Conservation (phyloP, 64 coral and sea anemone genomes). For the Anthopleura sola region DNA sequence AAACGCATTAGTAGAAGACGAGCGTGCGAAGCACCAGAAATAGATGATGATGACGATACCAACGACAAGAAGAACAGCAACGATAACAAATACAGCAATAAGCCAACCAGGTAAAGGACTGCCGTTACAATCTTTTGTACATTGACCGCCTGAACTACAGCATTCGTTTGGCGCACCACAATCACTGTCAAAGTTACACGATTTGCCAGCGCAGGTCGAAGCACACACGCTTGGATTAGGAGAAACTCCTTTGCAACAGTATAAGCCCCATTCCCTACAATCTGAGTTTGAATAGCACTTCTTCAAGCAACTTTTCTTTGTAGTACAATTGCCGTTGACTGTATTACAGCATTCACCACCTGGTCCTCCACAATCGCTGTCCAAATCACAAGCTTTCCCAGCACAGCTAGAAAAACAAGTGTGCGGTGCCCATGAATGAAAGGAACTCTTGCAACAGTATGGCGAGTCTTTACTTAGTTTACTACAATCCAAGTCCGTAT, state of each 20-base stretch:
- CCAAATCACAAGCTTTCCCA: conserved; percentile 11
- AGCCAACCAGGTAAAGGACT: conserved; percentile 6
- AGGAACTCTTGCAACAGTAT: too few relatives aligned
- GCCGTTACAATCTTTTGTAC: conserved; percentile 6
- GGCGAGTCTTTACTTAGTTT: not conserved
- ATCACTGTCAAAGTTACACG: conserved; percentile 10
- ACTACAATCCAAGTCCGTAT: not conserved
- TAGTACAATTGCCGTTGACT: conserved; percentile 13
- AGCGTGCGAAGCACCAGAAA: conserved; percentile 1
- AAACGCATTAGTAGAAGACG: not conserved
- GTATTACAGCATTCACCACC: conserved; percentile 21
- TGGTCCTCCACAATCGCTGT: conserved; percentile 15
- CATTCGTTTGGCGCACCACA: conserved; percentile 21
- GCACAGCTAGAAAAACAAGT: too few relatives aligned
- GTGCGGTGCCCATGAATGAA: too few relatives aligned
- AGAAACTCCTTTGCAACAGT: conserved; percentile 11
- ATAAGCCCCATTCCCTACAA: not conserved
- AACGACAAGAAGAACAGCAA: conserved; percentile 2
- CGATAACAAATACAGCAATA: conserved; percentile 5
- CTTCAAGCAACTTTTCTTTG: conserved; percentile 23
- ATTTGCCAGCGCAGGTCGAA: conserved; percentile 3
- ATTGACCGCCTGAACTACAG: conserved; percentile 10
- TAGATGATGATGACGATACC: conserved; percentile 4
- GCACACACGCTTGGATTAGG: not conserved
- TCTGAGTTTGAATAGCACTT: conserved; percentile 8